These are phyloP conservation scores for Plebejus melissa DNA, from an alignment of 2,888 invertebrate species.

Conservation along the genomic window DNA sequence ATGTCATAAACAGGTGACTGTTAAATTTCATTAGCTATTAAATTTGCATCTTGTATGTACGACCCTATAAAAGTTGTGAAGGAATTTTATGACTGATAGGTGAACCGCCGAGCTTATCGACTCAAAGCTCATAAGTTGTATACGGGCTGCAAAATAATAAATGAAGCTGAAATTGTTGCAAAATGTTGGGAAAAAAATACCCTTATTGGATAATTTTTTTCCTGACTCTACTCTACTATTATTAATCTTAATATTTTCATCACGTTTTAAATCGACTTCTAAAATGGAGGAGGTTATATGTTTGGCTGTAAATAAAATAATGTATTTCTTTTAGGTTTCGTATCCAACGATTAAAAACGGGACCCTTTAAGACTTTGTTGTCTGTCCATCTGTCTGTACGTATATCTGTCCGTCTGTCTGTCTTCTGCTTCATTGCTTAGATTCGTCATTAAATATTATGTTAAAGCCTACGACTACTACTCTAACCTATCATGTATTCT, in stretches of 20 bases:
- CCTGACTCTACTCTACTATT: too few species aligned
- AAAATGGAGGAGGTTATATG: background rate
- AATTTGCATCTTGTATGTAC: conserved; percentile 30
- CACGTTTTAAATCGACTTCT: background rate
- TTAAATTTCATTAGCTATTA: conserved; percentile 19
- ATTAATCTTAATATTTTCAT: background rate
- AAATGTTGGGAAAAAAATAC: too few species aligned
- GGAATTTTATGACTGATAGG: conserved; percentile 32
- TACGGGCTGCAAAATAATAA: background rate
- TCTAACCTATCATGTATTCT: background rate
- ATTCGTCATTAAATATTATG: too few species aligned
- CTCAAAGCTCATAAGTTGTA: background rate
- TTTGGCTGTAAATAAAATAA: background rate
- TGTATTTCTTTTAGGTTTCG: too few species aligned
- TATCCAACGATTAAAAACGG: too few species aligned
- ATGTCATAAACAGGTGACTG: conserved; percentile 17
- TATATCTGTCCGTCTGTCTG: too few species aligned
- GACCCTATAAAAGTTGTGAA: conserved; percentile 34
- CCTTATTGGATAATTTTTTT: too few species aligned
- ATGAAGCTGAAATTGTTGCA: background rate
- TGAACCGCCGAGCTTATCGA: conserved; percentile 9
- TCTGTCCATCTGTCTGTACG: too few species aligned
- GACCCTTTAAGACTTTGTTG: too few species aligned
- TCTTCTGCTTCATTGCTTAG: too few species aligned
- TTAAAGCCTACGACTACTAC: background rate